Evolutionary conservation across 2,113 vertebrate species (phyloP), one percentile per base, ranked within the genome.

Genomic region (Sapajus apella): DNA sequence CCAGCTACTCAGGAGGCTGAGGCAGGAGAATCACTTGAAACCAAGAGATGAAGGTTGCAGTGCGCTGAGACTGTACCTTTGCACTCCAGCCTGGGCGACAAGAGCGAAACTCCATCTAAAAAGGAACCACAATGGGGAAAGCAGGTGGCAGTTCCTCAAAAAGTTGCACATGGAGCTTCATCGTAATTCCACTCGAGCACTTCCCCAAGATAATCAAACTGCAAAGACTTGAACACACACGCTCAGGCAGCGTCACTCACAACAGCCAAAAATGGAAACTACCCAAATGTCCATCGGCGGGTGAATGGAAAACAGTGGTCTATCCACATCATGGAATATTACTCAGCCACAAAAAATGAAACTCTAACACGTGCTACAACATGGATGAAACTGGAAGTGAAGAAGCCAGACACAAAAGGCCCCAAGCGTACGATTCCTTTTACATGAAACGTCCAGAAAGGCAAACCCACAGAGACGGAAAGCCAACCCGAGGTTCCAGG

Each of bases 311-410:
- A 17, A 25, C 18, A 12, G 81, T 0, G 0, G 43, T 13, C 27
- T 17, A 37, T 21, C 55, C 25, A 4, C 2, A n/a, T 23, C 0
- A 8, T 0, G 25, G 43, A 37, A 37, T 2, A 1, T 11, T 30
- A 52, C 30, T 16, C 56, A 32, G 21, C 56, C 82, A 25, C 7
- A 21, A 16, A 58, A 25, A 25, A 43, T 37, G 43, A 61, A 3
- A 32, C 35, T 25, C 81, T 32, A 21, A 77, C n/a, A 1, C 6
- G 4, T 52, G 35, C 35, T 35, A 14, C 47, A 2, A 10, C 4
- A 6, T 1, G 16, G 72, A 3, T 35, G 72, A 35, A 12, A 16
- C 11, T 13, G 47, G 23, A 61, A 18, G 14, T 0, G 25, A 76
- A 61, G 32, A 21, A 30, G 56, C 3, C 66, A 55, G 45, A 43